Evolutionary conservation across 2,113 vertebrate species (phyloP).

Genomic region (Phainopepla nitens): DNA sequence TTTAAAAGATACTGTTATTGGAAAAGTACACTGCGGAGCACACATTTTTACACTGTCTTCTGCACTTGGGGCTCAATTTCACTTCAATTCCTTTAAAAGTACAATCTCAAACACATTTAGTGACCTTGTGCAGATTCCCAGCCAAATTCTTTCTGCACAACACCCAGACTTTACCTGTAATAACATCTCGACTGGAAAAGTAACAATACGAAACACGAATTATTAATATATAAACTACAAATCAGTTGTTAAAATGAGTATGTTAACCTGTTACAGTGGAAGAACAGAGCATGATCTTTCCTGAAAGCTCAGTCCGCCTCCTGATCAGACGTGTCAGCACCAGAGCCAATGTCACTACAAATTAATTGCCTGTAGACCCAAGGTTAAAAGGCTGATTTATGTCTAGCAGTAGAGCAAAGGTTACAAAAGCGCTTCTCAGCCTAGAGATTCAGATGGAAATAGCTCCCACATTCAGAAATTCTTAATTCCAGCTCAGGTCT

Average conservation of each 20-base stretch:
- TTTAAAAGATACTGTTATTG: not conserved
- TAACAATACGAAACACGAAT: not conserved
- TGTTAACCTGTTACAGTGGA: not conserved
- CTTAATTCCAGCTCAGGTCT: not conserved
- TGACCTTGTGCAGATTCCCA: not conserved
- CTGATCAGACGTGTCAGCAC: fast-evolving
- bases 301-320: not conserved
- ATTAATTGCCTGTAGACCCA: not conserved
- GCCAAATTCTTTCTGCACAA: not conserved
- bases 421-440: not conserved
- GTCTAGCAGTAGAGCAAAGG: not conserved
- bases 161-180: not conserved
- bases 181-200: not conserved
- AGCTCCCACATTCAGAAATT: not conserved
- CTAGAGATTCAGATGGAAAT: not conserved
- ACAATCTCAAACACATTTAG: not conserved
- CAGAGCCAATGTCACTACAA: not conserved
- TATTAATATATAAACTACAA: not conserved
- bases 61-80: not conserved
- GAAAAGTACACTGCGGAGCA: not conserved
- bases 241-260: not conserved
- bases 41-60: not conserved
- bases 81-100: not conserved
- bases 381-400: not conserved
- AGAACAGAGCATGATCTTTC: not conserved